phyloP scores from a whole-genome alignment of 2,888 invertebrate genomes.

The Dichetophora obliterata region DNA sequence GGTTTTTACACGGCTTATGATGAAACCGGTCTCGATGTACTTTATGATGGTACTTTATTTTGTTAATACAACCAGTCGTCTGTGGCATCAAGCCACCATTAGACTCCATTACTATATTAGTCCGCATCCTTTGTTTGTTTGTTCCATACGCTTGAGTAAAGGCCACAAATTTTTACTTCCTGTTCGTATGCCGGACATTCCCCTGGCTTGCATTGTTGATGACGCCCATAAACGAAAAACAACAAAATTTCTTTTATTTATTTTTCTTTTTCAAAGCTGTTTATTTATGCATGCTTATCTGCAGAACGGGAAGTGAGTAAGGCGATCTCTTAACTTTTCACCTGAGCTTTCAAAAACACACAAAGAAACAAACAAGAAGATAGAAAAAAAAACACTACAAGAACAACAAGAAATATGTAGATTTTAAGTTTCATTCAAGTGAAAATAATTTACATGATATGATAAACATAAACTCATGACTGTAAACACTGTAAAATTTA shows the following conservation, averaged over 20 bases:
- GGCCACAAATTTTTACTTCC: slow-evolving; percentile 1
- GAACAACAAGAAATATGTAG: too few relatives aligned
- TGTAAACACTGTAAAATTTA: too few relatives aligned
- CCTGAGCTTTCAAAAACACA: background rate
- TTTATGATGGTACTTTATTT: too few relatives aligned
- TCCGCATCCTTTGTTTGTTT: background rate
- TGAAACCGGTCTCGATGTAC: background rate
- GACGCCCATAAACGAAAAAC: background rate
- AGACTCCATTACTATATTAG: background rate
- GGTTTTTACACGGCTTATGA: background rate
- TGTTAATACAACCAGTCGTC: background rate
- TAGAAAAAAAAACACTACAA: too few relatives aligned
- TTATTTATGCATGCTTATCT: slow-evolving; percentile 13
- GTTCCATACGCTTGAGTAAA: background rate
- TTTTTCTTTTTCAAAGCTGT: background rate
- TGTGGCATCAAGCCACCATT: background rate
- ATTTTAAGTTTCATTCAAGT: too few relatives aligned
- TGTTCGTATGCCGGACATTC: background rate
- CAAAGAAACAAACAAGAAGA: too few relatives aligned
- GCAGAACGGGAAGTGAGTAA: background rate
- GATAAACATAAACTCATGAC: too few relatives aligned
- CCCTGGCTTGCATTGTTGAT: background rate
- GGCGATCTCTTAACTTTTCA: background rate
- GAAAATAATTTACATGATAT: too few relatives aligned
- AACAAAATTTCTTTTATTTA: background rate